Conservation (phyloP, 1,140 invertebrate genomes). For the Agrypnia vestita region DNA sequence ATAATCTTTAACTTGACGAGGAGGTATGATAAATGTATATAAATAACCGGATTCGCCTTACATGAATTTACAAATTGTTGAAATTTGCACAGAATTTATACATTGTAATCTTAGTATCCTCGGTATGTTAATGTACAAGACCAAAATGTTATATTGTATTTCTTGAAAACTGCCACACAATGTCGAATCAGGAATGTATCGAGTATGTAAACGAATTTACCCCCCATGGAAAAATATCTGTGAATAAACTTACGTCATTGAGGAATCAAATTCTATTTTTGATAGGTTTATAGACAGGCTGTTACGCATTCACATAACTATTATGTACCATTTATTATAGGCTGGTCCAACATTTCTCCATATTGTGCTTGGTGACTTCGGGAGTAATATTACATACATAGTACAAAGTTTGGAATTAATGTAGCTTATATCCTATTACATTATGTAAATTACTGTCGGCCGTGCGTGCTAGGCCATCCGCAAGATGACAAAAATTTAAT, state of each 20-base stretch:
- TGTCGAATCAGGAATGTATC: conserved; percentile 44
- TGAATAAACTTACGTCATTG: conserved; percentile 50
- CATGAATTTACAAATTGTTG: conserved; percentile 23
- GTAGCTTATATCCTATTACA: background rate
- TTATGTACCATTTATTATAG: conserved; percentile 17
- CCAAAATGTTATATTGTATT: conserved; percentile 34
- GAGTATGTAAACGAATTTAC: conserved; percentile 52
- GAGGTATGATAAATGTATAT: background rate
- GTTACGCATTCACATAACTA: conserved; percentile 47
- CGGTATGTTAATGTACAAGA: conserved; percentile 19
- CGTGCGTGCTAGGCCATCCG: too few relatives aligned
- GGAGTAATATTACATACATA: too few relatives aligned
- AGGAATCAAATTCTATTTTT: conserved; percentile 59
- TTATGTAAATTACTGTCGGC: too few relatives aligned
- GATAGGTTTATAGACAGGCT: conserved; percentile 59
- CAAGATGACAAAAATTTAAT: too few relatives aligned
- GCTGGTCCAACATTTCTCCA: too few relatives aligned
- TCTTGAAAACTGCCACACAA: conserved; percentile 37
- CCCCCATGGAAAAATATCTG: conserved; percentile 52
- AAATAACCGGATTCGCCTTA: conserved; percentile 36
- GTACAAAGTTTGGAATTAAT: conserved; percentile 14
- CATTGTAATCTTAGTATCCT: conserved; percentile 18
- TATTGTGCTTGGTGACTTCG: too few relatives aligned
- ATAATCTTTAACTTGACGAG: background rate
- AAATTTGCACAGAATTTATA: conserved; percentile 24